Evolutionary conservation across 1,140 invertebrate genomes (phyloP).

Genomic region (Brachionus paranguensis): DNA sequence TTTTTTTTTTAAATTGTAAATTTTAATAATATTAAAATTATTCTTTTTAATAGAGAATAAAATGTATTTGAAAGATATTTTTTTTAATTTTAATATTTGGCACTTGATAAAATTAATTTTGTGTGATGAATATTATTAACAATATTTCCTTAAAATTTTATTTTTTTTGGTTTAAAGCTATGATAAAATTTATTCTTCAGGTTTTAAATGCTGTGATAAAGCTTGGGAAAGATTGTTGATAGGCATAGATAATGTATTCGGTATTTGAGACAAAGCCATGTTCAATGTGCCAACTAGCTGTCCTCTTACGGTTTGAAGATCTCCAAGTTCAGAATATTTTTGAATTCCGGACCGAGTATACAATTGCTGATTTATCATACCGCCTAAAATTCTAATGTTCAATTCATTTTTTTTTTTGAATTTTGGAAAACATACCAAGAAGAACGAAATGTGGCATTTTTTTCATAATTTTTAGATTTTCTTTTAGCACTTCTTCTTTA

Average conservation of each 20-base stretch:
- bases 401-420: not conserved
- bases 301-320: not conserved
- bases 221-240: not conserved
- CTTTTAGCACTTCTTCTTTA: slow-evolving; percentile 3
- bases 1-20: not conserved
- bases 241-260: not conserved
- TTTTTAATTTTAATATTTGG: not conserved
- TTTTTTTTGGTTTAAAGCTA: not conserved
- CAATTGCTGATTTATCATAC: slow-evolving; percentile 15
- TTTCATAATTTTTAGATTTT: slow-evolving; percentile 12
- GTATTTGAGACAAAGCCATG: not conserved
- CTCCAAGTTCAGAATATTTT: not conserved
- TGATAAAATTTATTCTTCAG: not conserved
- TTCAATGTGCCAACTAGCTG: not conserved
- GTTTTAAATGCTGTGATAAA: not conserved
- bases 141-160: not conserved
- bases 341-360: slow-evolving; percentile 8
- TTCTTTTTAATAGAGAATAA: not conserved
- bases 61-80: not conserved
- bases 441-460: slow-evolving; percentile 40
- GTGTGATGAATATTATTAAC: not conserved
- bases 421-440: not conserved
- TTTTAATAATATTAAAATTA: not conserved
- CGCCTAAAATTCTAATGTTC: not conserved
- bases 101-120: not conserved